These are phyloP conservation scores for Leptogaster cylindrica DNA, from an alignment of 2,888 invertebrate species.

Conservation along the genomic window DNA sequence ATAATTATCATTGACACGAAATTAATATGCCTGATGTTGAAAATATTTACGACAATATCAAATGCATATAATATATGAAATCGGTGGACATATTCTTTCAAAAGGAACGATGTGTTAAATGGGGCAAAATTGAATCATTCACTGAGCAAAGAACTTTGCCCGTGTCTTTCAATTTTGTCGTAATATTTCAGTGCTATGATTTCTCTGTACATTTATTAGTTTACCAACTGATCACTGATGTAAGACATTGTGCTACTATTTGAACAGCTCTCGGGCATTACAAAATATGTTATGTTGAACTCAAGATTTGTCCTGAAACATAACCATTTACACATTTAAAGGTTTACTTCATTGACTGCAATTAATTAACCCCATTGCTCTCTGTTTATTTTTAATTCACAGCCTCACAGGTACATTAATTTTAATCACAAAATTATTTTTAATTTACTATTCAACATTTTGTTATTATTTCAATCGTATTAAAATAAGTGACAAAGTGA, in stretches of 20 bases:
- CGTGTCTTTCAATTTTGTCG: background rate
- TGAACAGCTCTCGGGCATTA: conserved; percentile 13
- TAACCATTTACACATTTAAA: conserved; percentile 2
- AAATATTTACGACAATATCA: too few species aligned
- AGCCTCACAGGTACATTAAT: conserved; percentile 44
- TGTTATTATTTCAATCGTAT: too few species aligned
- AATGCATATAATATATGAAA: too few species aligned
- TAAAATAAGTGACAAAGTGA: too few species aligned
- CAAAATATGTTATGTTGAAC: conserved; percentile 38
- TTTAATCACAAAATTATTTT: conserved; percentile 26
- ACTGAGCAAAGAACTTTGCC: conserved; percentile 1
- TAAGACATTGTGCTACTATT: conserved; percentile 8
- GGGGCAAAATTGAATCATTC: conserved; percentile 10
- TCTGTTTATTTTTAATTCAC: conserved; percentile 43
- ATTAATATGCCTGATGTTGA: too few species aligned
- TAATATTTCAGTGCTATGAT: conserved; percentile 16
- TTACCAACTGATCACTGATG: background rate
- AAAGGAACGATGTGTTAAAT: too few species aligned
- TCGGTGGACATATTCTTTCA: background rate
- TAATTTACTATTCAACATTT: conserved; percentile 36
- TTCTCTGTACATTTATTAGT: conserved; percentile 25
- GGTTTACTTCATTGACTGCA: conserved; percentile 21
- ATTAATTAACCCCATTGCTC: conserved; percentile 42
- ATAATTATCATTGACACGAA: too few species aligned
- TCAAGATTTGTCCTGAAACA: conserved; percentile 15